These are phyloP conservation scores for Phylloscopus collybita DNA, from an alignment of 2,797 vertebrate species.

Conservation along the genomic window DNA sequence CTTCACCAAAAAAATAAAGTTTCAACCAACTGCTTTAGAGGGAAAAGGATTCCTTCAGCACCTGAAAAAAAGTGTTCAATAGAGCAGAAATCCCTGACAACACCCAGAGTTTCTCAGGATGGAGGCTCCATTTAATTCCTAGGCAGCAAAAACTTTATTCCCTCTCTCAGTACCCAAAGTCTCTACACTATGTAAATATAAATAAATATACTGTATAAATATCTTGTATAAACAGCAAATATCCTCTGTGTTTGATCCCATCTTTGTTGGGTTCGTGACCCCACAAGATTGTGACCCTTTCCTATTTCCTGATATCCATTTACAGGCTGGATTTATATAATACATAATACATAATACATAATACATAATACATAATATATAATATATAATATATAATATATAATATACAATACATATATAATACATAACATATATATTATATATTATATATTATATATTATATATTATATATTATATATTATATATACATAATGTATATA, in stretches of 20 bases:
- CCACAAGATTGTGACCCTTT: no score
- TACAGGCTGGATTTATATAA: not conserved
- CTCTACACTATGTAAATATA: no score
- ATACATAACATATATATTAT: no score
- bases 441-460: no score
- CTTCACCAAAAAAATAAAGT: not conserved
- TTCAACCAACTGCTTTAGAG: not conserved
- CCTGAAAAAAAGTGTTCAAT: not conserved
- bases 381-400: no score
- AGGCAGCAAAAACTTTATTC: not conserved
- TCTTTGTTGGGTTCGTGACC: not conserved
- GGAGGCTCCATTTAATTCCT: not conserved
- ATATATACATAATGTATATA: no score
- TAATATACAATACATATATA: no score
- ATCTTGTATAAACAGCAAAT: not conserved
- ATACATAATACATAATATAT: no score
- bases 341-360: no score
- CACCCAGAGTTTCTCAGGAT: not conserved
- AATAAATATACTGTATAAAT: no score
- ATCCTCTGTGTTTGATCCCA: not conserved
- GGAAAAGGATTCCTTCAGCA: not conserved
- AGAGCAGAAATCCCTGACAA: not conserved
- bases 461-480: no score
- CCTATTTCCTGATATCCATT: accelerated
- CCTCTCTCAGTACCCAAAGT: accelerated